Evolutionary conservation across 92 coral and sea anemone species (phyloP), one percentile per base, ranked within the genome.

Genomic region (Siderastrea radians): DNA sequence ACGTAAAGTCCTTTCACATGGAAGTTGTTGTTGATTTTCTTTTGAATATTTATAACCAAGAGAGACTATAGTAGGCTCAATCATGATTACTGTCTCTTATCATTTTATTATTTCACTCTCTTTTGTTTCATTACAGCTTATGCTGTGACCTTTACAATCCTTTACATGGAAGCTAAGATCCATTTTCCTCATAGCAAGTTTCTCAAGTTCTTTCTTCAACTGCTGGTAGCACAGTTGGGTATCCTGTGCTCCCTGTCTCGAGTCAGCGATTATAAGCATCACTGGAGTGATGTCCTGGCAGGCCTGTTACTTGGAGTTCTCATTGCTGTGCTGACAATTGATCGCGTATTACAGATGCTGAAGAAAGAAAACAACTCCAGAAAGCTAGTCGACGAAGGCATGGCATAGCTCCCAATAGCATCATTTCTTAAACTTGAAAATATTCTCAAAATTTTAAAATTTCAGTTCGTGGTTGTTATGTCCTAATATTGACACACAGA

Each of bases 181-280:
- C 77, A 78, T 49, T 86, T 85, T 17, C 70, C 88, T 38, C 82
- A 68, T 58, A 95, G 94, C 87, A 86, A 84, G 80, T 80, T 95
- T 54, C 60, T 95, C 74, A 95, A 95, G 89, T 93, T 94, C 66
- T 79, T 87, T 3, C 51, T 93, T 6, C 98, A 95, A 74, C 83
- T 95, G 44, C 51, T 77, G 44, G 82, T 92, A 10, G 84, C 88
- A n/a, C 86, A 83, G 47, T 45, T 93, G 82, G 92, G 92, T 5
- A 67, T 95, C 44, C 89, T 93, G 70, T 95, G 98, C 60, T 92
- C 95, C 6, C 75, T 85, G 61, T 95, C 98, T 14, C 90, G 98
- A 72, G 68, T 95, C 84, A 91, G 94, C 70, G 98, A 95, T 69
- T 93, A 95, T 89, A 93, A 86, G 86, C 98, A 95, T 78, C 98